Evolutionary conservation across 2,888 invertebrate genomes (phyloP), one percentile per base, ranked within the genome.

Genomic region (Hirtodrosophila cameraria): DNA sequence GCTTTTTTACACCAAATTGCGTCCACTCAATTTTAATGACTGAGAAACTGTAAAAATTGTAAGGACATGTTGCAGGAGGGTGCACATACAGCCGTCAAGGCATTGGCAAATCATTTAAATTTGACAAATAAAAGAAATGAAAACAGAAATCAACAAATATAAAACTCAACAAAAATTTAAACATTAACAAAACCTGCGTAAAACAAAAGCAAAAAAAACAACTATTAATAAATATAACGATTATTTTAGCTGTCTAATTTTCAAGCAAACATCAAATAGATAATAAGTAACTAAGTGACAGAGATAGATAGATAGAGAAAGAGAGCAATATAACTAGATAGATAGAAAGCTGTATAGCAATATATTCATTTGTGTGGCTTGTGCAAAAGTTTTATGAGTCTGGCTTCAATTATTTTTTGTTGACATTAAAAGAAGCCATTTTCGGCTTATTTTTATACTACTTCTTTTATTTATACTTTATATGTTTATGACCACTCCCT

Each of bases 371-470:
- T 53, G 39, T 49, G 41, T 42, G 27, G 36, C 7, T 46, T 38
- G 18, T 18, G 46, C 58, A 52, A 59, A 79, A 80, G 80, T 77
- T 77, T 68, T 45, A 80, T 83, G 68, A 28, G 53, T 15, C 49
- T 39, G 42, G 58, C 73, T 72, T 60, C 5, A 3, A 20, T 20
- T 20, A 20, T 20, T 20, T 58, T 58, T 49, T 18, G 1, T 52
- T 52, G 43, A 48, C 57, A 57, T 50, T 64, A 63, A 67, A 58
- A 48, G 62, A 62, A 45, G 31, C 39, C 13, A 60, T 46, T 52
- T 66, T 41, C 41, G 67, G 67, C 60, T 60, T 54, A 50, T 72
- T 72, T 66, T 46, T 55, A n/a, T n/a, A 53, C 49, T 60, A 72
- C 42, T 65, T 38, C 48, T 50, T 66, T 65, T 62, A 63, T 57